These are phyloP conservation scores for Willowsia nigromaculata DNA, from an alignment of 2,888 invertebrate genomes.

Conservation along the genomic window DNA sequence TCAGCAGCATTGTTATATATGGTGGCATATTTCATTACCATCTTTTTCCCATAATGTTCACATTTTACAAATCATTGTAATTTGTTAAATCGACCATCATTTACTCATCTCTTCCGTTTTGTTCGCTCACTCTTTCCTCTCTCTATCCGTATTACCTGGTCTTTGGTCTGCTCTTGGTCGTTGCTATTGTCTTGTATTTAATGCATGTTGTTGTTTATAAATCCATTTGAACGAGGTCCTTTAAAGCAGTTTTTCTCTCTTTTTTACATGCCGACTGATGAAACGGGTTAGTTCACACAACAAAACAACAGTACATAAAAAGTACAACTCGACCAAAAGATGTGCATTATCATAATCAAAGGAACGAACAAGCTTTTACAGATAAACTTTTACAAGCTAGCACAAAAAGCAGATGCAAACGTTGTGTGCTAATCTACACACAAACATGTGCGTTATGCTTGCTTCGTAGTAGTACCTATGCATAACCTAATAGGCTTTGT, in stretches of 20 bases:
- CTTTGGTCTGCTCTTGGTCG: neutral
- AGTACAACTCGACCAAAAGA: neutral
- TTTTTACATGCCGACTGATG: slow-evolving; percentile 26
- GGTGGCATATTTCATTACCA: slow-evolving; percentile 65
- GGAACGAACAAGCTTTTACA: neutral
- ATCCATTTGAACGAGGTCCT: neutral
- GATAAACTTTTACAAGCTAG: neutral
- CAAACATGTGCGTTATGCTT: slow-evolving; percentile 6
- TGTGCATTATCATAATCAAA: neutral
- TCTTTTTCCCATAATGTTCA: slow-evolving; percentile 62
- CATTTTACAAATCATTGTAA: slow-evolving; percentile 67
- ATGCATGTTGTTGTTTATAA: neutral
- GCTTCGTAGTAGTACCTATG: neutral
- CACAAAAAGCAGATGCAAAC: slow-evolving; percentile 46
- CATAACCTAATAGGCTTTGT: neutral
- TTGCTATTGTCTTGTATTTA: neutral
- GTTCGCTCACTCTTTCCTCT: neutral
- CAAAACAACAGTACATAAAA: neutral
- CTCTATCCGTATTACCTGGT: neutral
- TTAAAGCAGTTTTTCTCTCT: slow-evolving; percentile 18
- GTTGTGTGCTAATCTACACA: slow-evolving; percentile 43
- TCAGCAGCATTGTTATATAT: neutral
- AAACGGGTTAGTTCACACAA: slow-evolving; percentile 53
- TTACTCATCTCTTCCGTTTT: slow-evolving; percentile 56
- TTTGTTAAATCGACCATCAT: slow-evolving; percentile 70